Conservation (phyloP, 2,888 invertebrate species). For the Gastrophysa polygoni region DNA sequence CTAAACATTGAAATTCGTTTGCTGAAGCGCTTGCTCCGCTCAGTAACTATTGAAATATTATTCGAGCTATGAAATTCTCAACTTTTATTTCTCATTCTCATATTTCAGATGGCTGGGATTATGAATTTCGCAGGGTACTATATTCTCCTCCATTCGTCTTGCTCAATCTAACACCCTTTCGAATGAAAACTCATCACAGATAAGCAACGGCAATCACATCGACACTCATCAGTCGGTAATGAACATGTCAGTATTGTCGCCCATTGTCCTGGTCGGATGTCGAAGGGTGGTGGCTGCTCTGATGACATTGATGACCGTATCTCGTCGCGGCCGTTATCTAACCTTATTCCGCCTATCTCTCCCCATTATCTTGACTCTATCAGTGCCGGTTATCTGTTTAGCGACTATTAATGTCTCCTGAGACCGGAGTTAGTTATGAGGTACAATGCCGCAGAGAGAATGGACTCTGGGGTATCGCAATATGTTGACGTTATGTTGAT, state of each 20-base stretch:
- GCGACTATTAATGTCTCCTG: conserved; percentile 47
- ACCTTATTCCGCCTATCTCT: conserved; percentile 45
- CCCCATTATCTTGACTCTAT: conserved; percentile 47
- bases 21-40: no score
- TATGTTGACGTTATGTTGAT: not conserved
- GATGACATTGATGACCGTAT: conserved; percentile 22
- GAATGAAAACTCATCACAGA: conserved; percentile 50
- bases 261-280: conserved; percentile 39
- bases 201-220: conserved; percentile 51
- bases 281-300: not conserved
- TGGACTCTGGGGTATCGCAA: not conserved
- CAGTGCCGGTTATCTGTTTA: conserved; percentile 42
- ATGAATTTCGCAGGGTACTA: no score
- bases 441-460: conserved; percentile 29
- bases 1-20: no score
- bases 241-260: conserved; percentile 53
- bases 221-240: conserved; percentile 51
- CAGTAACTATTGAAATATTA: no score
- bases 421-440: conserved; percentile 38
- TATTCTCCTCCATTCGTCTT: no score
- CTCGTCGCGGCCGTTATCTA: conserved; percentile 34
- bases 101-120: no score
- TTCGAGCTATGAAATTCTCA: no score
- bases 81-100: no score
- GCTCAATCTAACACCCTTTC: conserved; percentile 30